Conservation (phyloP, 2,113 vertebrate genomes). For the Datnioides undecimradiatus region DNA sequence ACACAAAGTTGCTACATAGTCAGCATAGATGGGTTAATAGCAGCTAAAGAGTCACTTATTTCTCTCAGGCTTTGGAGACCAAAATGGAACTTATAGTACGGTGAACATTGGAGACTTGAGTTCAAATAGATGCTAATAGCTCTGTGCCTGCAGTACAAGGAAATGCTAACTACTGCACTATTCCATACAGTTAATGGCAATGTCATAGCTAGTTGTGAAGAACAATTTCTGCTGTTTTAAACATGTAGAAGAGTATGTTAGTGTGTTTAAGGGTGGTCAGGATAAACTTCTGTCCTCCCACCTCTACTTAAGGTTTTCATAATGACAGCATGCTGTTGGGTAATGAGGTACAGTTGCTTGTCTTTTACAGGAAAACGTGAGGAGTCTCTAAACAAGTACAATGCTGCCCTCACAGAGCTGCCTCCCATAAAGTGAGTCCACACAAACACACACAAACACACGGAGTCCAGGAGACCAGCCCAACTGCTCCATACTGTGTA, state of each 20-base stretch:
- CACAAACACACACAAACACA: conserved; percentile 12
- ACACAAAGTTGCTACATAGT: not conserved
- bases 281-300: not conserved
- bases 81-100: not conserved
- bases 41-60: not conserved
- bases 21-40: not conserved
- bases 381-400: conserved; percentile 78
- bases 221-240: not conserved
- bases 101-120: not conserved
- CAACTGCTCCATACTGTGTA: not conserved
- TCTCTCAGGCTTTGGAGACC: not conserved
- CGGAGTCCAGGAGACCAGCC: not conserved
- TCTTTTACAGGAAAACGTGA: conserved; percentile 78
- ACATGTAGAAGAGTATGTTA: not conserved
- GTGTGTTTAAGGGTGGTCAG: not conserved
- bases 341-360: not conserved
- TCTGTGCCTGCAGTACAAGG: not conserved
- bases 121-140: not conserved
- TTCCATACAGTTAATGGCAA: not conserved
- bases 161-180: not conserved
- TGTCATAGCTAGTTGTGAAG: not conserved
- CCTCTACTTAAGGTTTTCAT: not conserved
- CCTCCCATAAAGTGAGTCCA: conserved; percentile 73
- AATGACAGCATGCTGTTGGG: not conserved
- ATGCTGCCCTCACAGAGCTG: conserved; percentile 75